Evolutionary conservation across 2,113 vertebrate genomes (phyloP), one percentile per base, ranked within the genome.

Genomic region (Tetraodon nigroviridis): DNA sequence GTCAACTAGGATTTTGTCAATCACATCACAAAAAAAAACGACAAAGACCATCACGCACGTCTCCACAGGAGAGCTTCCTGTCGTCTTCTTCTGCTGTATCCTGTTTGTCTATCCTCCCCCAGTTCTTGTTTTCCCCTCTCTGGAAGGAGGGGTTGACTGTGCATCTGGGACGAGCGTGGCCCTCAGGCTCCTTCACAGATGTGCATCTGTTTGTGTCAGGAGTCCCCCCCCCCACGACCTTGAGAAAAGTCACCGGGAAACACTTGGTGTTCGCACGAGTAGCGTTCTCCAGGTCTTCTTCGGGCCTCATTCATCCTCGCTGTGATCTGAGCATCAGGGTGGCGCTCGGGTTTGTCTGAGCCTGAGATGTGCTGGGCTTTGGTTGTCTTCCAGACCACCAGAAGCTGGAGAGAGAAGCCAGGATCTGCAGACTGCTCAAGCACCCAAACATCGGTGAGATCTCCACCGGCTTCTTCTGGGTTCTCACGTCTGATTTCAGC

Each of bases 371-470:
- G 4, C 37, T 13, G 56, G 7, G 13, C 16, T 42, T 22, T 42
- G 10, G 15, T 20, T 59, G 13, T 80, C 14, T 66, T 51, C 27
- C 27, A 98, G 96, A 98, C 82, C 95, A 97, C 76, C 95, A 98
- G 92, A 98, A 98, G 60, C 88, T 98, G 88, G 96, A 98, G 84
- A 87, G 95, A 19, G 96, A 98, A 81, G 96, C 96, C 1, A 87
- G 96, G 1, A 98, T 98, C 84, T 98, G 96, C 87, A 92, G 95
- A 64, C 87, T 98, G 55, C 90, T 98, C 70, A 98, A 98, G 72
- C 96, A 98, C 65, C 84, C 95, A 74, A 98, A 98, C 87, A 98
- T 98, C 0, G 95, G 96, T 98, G 86, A 94, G 94, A 37, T 37
- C 32, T 37, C 32, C 1, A 12, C 2, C 32, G 10, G 32, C 12